These are phyloP conservation scores for Agonopterix heracliana DNA, from an alignment of 2,888 invertebrate genomes.

Conservation along the genomic window DNA sequence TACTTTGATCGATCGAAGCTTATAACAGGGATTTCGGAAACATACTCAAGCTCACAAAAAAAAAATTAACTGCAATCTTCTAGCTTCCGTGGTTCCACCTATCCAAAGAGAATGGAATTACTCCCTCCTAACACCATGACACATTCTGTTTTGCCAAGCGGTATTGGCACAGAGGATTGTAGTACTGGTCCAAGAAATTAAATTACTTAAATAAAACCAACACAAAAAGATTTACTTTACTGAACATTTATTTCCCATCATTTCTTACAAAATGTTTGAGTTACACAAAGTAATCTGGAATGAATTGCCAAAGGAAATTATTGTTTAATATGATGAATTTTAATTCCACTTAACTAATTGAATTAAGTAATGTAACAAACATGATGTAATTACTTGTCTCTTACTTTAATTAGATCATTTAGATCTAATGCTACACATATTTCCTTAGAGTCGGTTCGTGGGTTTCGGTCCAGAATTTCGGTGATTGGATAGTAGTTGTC, in stretches of 20 bases:
- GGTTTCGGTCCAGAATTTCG: conserved; percentile 71
- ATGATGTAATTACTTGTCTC: conserved; percentile 63
- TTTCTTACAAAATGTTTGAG: conserved; percentile 61
- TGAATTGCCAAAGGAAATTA: conserved; percentile 65
- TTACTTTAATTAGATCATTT: conserved; percentile 72
- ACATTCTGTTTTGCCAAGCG: no score
- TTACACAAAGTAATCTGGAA: conserved; percentile 68
- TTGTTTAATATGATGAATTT: conserved; percentile 40
- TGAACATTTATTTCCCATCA: conserved; percentile 67
- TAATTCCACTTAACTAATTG: conserved; percentile 66
- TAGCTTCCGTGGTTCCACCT: no score
- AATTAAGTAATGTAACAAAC: conserved; percentile 50
- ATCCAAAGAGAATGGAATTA: no score
- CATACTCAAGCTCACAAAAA: no score
- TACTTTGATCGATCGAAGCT: no score
- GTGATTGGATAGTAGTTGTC: conserved; percentile 77
- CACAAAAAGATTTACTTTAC: conserved; percentile 21
- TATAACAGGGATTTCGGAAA: no score
- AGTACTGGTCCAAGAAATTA: no score
- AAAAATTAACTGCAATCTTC: no score
- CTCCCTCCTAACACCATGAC: no score
- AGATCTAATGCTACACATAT: conserved; percentile 74
- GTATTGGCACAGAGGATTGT: no score
- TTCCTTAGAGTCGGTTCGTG: conserved; percentile 71
- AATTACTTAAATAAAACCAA: no score